phyloP scores from a whole-genome alignment of 2,797 vertebrate genomes.

The Neosalanx taihuensis region DNA sequence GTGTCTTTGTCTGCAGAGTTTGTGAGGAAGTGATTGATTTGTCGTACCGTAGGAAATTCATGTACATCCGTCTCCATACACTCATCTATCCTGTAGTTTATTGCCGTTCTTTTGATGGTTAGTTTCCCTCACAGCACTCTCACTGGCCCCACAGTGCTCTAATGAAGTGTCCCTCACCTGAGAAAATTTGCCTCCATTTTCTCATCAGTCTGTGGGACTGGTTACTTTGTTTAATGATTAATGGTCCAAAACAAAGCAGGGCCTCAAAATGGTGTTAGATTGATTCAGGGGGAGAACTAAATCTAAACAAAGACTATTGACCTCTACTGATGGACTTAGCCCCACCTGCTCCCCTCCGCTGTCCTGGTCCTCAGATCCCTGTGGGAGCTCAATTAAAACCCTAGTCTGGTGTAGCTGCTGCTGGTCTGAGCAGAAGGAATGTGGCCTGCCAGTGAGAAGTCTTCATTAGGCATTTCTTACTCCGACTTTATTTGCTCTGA shows the following conservation, averaged over 20 bases:
- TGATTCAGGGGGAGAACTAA: slow-evolving; percentile 1
- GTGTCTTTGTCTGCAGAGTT: not conserved
- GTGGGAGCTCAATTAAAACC: slow-evolving; percentile 67
- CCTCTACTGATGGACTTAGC: slow-evolving; percentile 6
- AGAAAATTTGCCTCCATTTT: slow-evolving; percentile 47
- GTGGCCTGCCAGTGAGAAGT: slow-evolving; percentile 51
- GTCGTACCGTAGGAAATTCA: slow-evolving; percentile 25
- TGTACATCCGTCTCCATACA: slow-evolving; percentile 47
- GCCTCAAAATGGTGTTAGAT: not conserved
- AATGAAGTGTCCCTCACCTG: slow-evolving; percentile 35
- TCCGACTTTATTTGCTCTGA: slow-evolving; percentile 71
- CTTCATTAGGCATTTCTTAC: slow-evolving; percentile 65
- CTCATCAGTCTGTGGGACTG: slow-evolving; percentile 15
- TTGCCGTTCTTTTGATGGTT: slow-evolving; percentile 46
- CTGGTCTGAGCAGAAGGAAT: slow-evolving; percentile 20
- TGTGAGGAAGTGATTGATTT: not conserved
- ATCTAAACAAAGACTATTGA: not conserved
- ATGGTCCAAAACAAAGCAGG: slow-evolving; percentile 13
- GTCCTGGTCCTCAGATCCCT: slow-evolving; percentile 43
- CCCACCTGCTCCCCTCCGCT: not conserved
- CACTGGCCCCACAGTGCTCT: slow-evolving; percentile 17
- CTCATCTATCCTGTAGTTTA: slow-evolving; percentile 48
- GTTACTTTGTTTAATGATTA: slow-evolving; percentile 31
- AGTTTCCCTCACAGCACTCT: slow-evolving; percentile 50
- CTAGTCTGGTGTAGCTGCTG: slow-evolving; percentile 41